Percentiles rank a stretch among this genome's conserved stretches.
These are phyloP conservation scores for Cyanistes caeruleus DNA, from an alignment of 2,113 vertebrate genomes.

Conservation along the genomic window DNA sequence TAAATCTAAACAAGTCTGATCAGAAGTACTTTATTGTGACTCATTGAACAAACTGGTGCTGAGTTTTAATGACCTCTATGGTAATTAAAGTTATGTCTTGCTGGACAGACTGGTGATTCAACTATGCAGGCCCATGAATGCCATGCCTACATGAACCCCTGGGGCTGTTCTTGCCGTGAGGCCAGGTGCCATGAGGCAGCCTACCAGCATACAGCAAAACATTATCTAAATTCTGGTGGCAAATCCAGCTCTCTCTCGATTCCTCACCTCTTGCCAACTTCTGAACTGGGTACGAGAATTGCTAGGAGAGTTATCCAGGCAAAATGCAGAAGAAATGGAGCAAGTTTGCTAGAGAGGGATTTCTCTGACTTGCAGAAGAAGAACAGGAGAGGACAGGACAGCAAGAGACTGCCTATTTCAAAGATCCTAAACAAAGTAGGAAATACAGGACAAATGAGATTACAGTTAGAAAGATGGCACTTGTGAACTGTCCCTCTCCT, in stretches of 20 bases:
- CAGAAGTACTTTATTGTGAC: neutral
- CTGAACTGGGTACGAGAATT: neutral
- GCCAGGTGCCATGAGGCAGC: neutral
- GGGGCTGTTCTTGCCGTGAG: neutral
- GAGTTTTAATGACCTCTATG: neutral
- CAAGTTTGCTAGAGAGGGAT: neutral
- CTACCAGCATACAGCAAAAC: neutral
- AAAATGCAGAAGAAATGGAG: neutral
- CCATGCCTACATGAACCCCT: neutral
- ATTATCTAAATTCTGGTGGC: neutral
- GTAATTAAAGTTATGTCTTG: neutral
- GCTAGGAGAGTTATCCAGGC: neutral
- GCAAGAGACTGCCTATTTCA: neutral
- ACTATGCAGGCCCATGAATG: rapidly evolving
- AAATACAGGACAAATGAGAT: neutral
- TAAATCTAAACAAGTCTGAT: neutral
- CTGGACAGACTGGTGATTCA: neutral
- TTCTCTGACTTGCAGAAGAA: neutral
- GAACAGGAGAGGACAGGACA: neutral
- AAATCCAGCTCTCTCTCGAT: neutral
- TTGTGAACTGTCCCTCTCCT: neutral
- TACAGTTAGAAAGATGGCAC: neutral
- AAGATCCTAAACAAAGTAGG: neutral
- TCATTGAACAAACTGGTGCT: neutral
- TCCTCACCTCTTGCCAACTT: neutral